Base-by-base conservation (phyloP, 2,797 vertebrate species). In the Australoheros facetus region DNA sequence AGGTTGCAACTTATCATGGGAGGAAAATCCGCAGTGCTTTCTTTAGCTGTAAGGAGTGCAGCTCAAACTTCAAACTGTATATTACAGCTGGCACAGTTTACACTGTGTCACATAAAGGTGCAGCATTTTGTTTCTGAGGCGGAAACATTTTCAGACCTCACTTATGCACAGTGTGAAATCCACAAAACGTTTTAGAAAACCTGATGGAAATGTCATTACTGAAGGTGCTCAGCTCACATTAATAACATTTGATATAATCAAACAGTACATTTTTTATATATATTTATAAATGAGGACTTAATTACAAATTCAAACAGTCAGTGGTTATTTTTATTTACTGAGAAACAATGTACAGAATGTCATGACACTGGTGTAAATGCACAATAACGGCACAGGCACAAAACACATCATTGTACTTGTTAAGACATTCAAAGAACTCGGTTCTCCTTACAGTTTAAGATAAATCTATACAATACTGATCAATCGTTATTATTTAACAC, bases 251-350 rank as follows among this genome's bases (percentile, higher is more conserved):
- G 13, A 78, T 72, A 74, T 48, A 3, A 71, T 75, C 4, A 0
- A 21, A 79, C 26, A 57, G 1, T 28, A 19, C 23, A 72, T 19
- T 10, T 19, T 8, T 34, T 45, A 42, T 42, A 42, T 42, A 42
- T 42, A 42, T 42, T 4, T 12, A 45, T 14, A 45, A 85, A 89
- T 48, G 74, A 89, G 56, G 77, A 58, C 82, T 72, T 71, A 75
- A 84, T 86, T 81, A 87, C 57, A 87, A 83, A 77, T 81, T 76
- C 19, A 88, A 84, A 85, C 71, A 89, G 78, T 82, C 73, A 87
- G 90, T 92, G 85, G 60, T 90, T 90, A 80, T 85, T 92, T 85
- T 86, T 91, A 89, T 90, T 89, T 75, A 78, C 77, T 76, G 56
- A 72, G 72, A 74, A 76, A 90, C 78, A 88, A 85, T 6, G 82